phyloP scores from a whole-genome alignment of 2,797 vertebrate genomes.

The Sebastes hubbsi region DNA sequence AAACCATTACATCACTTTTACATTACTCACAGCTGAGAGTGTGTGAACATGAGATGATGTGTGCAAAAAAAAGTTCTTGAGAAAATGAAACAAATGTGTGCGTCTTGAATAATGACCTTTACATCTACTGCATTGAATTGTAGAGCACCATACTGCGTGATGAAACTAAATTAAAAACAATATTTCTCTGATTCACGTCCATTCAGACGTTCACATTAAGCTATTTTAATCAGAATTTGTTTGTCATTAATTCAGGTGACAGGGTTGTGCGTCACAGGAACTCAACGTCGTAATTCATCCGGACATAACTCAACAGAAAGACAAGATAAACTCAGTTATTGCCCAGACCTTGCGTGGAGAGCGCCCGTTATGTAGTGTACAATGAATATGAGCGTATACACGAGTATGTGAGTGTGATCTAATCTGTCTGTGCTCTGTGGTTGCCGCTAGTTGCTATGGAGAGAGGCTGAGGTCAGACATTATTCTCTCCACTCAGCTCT shows the following conservation, averaged over 20 bases:
- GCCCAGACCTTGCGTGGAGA: not conserved
- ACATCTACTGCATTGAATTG: not conserved
- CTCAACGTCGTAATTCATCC: not conserved
- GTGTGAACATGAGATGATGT: conserved; percentile 29
- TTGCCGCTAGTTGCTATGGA: conserved; percentile 33
- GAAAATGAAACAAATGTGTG: conserved; percentile 21
- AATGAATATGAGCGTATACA: not conserved
- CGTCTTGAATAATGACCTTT: conserved; percentile 29
- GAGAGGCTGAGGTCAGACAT: conserved; percentile 16
- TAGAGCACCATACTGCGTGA: not conserved
- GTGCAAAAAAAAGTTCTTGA: conserved; percentile 8
- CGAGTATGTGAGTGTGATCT: not conserved
- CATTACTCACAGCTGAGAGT: conserved; percentile 74
- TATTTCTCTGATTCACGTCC: not conserved
- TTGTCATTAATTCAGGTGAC: not conserved
- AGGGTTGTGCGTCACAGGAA: not conserved
- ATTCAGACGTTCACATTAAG: not conserved
- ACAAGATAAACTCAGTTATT: not conserved
- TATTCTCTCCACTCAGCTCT: not conserved
- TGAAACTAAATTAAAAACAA: not conserved
- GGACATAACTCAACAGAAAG: not conserved
- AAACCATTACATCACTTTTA: conserved; percentile 80
- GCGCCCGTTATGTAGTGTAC: not conserved
- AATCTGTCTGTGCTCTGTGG: conserved; percentile 1
- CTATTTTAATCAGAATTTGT: not conserved